A percentile compares a stretch with the other conserved stretches of the same genome.
Evolutionary conservation across 2,113 vertebrate species (phyloP).

Genomic region (Sinosuthora webbiana): DNA sequence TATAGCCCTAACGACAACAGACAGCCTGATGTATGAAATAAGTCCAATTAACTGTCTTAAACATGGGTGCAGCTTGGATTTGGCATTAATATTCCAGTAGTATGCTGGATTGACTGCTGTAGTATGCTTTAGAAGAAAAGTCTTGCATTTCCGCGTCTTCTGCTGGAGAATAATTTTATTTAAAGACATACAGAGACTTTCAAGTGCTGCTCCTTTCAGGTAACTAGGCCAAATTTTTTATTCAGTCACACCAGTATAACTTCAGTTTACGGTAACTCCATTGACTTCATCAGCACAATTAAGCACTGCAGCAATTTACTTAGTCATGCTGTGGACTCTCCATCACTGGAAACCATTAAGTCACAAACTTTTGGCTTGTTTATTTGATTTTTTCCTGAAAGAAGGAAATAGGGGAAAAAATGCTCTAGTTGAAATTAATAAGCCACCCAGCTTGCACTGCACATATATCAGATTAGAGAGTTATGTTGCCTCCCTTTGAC

Average conservation of each 20-base stretch:
- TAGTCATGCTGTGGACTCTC: background rate
- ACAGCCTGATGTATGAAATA: background rate
- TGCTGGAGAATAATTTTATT: background rate
- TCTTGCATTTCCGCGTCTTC: background rate
- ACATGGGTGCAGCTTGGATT: background rate
- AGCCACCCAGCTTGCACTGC: background rate
- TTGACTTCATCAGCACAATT: conserved; percentile 9
- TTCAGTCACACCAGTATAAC: background rate
- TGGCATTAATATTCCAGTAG: conserved; percentile 15
- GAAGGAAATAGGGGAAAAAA: background rate
- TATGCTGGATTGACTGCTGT: background rate
- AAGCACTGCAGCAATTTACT: background rate
- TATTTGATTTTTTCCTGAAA: background rate
- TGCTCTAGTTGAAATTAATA: background rate
- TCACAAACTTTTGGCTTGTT: background rate
- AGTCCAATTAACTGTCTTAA: conserved; percentile 33
- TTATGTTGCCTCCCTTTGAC: background rate
- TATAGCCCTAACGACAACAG: conserved; percentile 30
- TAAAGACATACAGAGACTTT: conserved; percentile 5
- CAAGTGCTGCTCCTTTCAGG: background rate
- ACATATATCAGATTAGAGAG: background rate
- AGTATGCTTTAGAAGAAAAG: background rate
- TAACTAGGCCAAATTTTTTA: conserved; percentile 38
- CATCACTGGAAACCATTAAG: background rate
- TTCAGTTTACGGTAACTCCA: background rate